Percentiles rank a stretch among this genome's conserved stretches.
Evolutionary conservation across 1,140 invertebrate genomes (phyloP).

Genomic region (Oedothorax gibbosus): DNA sequence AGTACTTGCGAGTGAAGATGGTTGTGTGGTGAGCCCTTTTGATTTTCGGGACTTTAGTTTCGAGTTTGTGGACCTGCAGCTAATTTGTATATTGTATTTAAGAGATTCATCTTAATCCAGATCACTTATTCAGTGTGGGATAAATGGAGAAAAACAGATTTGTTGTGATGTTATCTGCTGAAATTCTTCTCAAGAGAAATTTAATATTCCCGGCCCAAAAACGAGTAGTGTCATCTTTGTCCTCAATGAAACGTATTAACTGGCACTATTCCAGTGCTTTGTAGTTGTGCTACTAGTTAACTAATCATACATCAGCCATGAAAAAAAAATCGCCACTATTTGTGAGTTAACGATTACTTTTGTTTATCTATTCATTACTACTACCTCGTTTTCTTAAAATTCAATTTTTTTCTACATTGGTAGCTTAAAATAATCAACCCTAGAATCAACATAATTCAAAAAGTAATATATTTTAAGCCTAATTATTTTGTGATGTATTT

Average conservation of each 20-base stretch:
- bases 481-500: too few species aligned
- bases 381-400: slow-evolving; percentile 56
- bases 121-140: slow-evolving; percentile 25
- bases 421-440: too few species aligned
- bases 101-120: slow-evolving; percentile 43
- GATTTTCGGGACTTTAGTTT: slow-evolving; percentile 37
- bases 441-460: too few species aligned
- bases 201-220: slow-evolving; percentile 19
- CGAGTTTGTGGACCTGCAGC: slow-evolving; percentile 35
- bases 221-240: slow-evolving; percentile 47
- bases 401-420: too few species aligned
- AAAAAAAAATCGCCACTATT: background rate
- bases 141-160: slow-evolving; percentile 21
- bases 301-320: slow-evolving; percentile 1
- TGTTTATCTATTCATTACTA: slow-evolving; percentile 37
- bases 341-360: slow-evolving; percentile 21
- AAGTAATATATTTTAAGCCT: too few species aligned
- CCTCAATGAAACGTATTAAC: slow-evolving; percentile 20
- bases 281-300: slow-evolving; percentile 49
- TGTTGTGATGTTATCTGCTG: slow-evolving; percentile 5
- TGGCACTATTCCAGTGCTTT: slow-evolving; percentile 31
- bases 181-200: background rate
- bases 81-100: slow-evolving; percentile 51
- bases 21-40: slow-evolving; percentile 16
- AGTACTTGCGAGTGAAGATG: slow-evolving; percentile 40